Base-by-base conservation (phyloP, 2,888 invertebrate genomes). In the Xylophagus ater region DNA sequence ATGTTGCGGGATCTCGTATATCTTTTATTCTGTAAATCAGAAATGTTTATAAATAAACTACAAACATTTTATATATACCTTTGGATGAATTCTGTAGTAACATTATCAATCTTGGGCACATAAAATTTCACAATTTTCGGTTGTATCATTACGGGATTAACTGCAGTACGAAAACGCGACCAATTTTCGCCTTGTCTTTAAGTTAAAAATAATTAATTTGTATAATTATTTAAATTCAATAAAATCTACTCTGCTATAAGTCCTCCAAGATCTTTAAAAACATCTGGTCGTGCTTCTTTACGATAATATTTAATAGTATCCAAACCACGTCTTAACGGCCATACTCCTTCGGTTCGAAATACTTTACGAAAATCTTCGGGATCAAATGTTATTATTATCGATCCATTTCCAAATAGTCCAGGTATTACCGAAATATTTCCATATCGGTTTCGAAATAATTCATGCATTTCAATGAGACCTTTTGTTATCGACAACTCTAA, bases 151-250 rank as follows among this genome's bases (percentile, higher is more conserved):
- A 61, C 51, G 1, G 59, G 61, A 47, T 60, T 61, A 0, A 61
- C 59, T 49, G 74, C 76, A 5, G 72, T 72, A n/a, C 81, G 67
- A 41, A 79, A 69, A 32, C 74, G 68, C 17, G 74, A 71, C 81
- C 81, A 81, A 48, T 73, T 66, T 17, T 71, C 66, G 1, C 78
- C 81, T 60, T 81, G 74, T 18, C 73, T 73, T 51, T 31, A 57
- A 55, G 13, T n/a, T 14, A 8, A 36, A n/a, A n/a, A n/a, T n/a
- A n/a, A n/a, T n/a, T n/a, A n/a, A n/a, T n/a, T n/a, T n/a, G n/a
- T n/a, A n/a, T n/a, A n/a, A n/a, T n/a, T n/a, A n/a, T n/a, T n/a
- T n/a, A n/a, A n/a, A n/a, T n/a, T n/a, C n/a, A n/a, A n/a, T n/a
- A n/a, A n/a, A n/a, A n/a, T n/a, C n/a, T 37, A 59, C 60, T 58